Evolutionary conservation across 2,797 vertebrate species (phyloP), one percentile per base, ranked within the genome.

Genomic region (Lacerta agilis): DNA sequence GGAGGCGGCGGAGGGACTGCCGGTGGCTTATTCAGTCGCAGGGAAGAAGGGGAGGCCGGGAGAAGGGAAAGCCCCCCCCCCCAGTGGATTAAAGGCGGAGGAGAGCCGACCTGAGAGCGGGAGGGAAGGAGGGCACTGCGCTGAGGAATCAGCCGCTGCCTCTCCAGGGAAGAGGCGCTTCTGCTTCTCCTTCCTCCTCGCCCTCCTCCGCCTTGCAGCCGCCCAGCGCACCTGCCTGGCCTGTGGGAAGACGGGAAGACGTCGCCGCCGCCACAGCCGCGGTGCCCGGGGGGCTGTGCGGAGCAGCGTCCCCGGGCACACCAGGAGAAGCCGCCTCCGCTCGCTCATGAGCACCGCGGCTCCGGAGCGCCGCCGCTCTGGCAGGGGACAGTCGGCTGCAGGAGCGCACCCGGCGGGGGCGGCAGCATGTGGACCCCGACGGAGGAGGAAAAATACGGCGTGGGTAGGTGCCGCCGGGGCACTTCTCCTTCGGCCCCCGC

Each of bases 371-470:
- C 91, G 88, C 89, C 91, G 88, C 91, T 90, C 90, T 90, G 93
- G 87, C 91, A 90, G 85, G 88, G 81, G 88, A 82, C 94, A 33
- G 79, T 93, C 78, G 93, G 88, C 38, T 69, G 82, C 89, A 75
- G 89, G 90, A 92, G 91, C 86, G 64, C 87, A 33, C 81, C 86
- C 72, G 25, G 64, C 82, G 87, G 75, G 49, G 58, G 72, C 33
- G 18, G 92, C 94, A 92, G 93, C 93, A 99, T 98, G 98, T 98
- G 98, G 98, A 98, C 97, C 45, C 98, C 98, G 87, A 98, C 98
- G 7, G 98, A 98, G 94, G 98, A 99, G 80, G 98, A 98, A 95
- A 98, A 99, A 94, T 98, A 98, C 86, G 98, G 98, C 96, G 98
- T 99, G 92, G 98, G 98, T 99, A 97, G 98, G 98, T 98, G 93